Percentiles rank a stretch among this genome's conserved stretches.
phyloP scores from a whole-genome alignment of 2,888 invertebrate species.

The Polietes domitor region DNA sequence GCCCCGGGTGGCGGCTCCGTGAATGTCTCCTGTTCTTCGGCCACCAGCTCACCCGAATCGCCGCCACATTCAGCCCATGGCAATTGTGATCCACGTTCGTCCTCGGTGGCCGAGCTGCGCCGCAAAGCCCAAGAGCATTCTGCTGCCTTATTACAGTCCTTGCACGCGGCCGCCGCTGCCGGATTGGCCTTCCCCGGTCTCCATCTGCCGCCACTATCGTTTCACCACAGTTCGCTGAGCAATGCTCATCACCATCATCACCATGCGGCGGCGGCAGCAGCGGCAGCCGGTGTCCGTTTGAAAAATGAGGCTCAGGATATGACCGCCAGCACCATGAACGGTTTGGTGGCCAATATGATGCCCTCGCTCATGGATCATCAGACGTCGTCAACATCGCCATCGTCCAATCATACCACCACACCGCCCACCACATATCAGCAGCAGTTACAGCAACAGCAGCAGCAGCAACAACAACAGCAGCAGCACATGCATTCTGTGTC shows the following conservation, averaged over 20 bases:
- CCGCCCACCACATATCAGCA: slow-evolving; percentile 49
- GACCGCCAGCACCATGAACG: slow-evolving; percentile 80
- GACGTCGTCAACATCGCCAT: slow-evolving; percentile 52
- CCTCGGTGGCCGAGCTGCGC: slow-evolving; percentile 94
- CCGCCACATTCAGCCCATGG: slow-evolving; percentile 74
- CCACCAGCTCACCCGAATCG: slow-evolving; percentile 78
- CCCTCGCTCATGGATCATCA: slow-evolving; percentile 58
- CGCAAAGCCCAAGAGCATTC: slow-evolving; percentile 97
- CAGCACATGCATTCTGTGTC: slow-evolving; percentile 69
- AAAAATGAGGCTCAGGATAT: slow-evolving; percentile 80
- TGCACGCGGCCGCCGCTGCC: slow-evolving; percentile 83
- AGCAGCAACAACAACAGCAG: slow-evolving; percentile 68
- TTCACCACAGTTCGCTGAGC: slow-evolving; percentile 77
- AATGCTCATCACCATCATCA: slow-evolving; percentile 66
- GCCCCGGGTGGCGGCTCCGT: slow-evolving; percentile 77
- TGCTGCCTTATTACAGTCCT: slow-evolving; percentile 90
- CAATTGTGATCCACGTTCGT: slow-evolving; percentile 86
- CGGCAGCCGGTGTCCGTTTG: slow-evolving; percentile 70
- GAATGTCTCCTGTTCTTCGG: slow-evolving; percentile 75
- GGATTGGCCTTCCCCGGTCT: slow-evolving; percentile 81
- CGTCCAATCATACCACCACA: slow-evolving; percentile 33
- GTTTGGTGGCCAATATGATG: slow-evolving; percentile 72
- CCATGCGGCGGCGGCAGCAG: slow-evolving; percentile 62
- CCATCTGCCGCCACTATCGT: slow-evolving; percentile 81
- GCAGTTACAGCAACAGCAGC: slow-evolving; percentile 67